These are phyloP conservation scores for Telmatochromis sp. DNA, from an alignment of 2,113 vertebrate species.

Conservation along the genomic window DNA sequence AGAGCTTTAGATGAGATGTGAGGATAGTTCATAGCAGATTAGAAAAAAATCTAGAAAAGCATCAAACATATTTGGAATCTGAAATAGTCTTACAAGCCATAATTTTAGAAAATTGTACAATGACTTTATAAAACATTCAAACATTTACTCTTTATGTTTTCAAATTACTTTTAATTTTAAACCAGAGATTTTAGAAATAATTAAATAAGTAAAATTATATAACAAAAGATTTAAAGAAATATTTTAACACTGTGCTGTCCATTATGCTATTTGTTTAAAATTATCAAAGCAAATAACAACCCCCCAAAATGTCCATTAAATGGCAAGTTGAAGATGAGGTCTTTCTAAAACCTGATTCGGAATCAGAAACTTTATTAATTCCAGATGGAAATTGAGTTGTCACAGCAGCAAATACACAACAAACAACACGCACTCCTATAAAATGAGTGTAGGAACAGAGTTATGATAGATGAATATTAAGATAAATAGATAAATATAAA, in stretches of 20 bases:
- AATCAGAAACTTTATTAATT: background rate
- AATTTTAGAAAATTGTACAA: background rate
- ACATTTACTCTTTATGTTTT: background rate
- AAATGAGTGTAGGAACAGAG: background rate
- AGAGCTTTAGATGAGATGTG: background rate
- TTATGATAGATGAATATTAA: background rate
- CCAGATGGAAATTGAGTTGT: background rate
- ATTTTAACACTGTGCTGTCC: background rate
- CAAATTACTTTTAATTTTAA: background rate
- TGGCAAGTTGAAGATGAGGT: background rate
- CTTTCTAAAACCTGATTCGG: background rate
- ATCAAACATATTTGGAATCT: background rate
- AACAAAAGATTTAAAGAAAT: background rate
- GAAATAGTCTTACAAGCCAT: background rate
- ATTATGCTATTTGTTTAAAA: background rate
- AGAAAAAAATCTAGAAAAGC: background rate
- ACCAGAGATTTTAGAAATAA: background rate
- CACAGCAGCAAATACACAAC: background rate
- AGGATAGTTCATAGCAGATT: background rate
- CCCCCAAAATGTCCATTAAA: background rate
- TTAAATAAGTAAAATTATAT: background rate
- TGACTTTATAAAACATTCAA: background rate
- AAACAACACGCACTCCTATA: background rate
- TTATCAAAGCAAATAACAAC: background rate
- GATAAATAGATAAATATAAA: background rate